Evolutionary conservation across 2,113 vertebrate species (phyloP), one percentile per base, ranked within the genome.

Genomic region (Sinocyclocheilus anshuiensis): DNA sequence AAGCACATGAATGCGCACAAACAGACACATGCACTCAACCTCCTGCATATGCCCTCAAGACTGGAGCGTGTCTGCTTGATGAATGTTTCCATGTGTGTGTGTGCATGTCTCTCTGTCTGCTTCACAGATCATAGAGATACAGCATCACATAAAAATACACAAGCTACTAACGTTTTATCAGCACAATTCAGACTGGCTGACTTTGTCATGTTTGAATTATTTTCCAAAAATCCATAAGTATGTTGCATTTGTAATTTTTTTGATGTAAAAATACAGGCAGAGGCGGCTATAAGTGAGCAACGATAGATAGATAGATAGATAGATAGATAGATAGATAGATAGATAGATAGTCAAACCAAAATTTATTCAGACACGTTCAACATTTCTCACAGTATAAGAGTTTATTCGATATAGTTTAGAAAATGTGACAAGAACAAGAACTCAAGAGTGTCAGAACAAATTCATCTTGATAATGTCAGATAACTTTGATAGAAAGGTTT

Each of bases 1-100:
- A 90, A 84, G 48, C 84, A 79, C 78, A 87, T 85, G 84, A 69
- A 87, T 77, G 85, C 76, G 81, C 71, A 86, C 22, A 88, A 67
- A 84, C 71, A 86, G 39, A 72, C 59, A 59, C 55, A 86, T 53
- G 81, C 79, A 89, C 57, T 85, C 67, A 89, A 55, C 75, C 33
- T 72, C 79, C 22, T 76, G 83, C 78, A 81, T 53, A 67, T 22
- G 72, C 71, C 57, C 81, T 81, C 67, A 84, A 74, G 81, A 65
- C 86, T 88, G 71, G 77, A 83, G 65, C 72, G 53, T 82, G 59
- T 81, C 74, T 65, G 57, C 77, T 77, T 83, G 33, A 83, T 81
- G 69, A 75, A 84, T 76, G 78, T 45, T 80, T 87, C 24, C 55
- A 42, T 81, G 76, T 77, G 86, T 71, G 86, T 71, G 86, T 77